These are phyloP conservation scores for Odontamblyopus rebecca DNA, from an alignment of 2,797 vertebrate species.

Conservation along the genomic window DNA sequence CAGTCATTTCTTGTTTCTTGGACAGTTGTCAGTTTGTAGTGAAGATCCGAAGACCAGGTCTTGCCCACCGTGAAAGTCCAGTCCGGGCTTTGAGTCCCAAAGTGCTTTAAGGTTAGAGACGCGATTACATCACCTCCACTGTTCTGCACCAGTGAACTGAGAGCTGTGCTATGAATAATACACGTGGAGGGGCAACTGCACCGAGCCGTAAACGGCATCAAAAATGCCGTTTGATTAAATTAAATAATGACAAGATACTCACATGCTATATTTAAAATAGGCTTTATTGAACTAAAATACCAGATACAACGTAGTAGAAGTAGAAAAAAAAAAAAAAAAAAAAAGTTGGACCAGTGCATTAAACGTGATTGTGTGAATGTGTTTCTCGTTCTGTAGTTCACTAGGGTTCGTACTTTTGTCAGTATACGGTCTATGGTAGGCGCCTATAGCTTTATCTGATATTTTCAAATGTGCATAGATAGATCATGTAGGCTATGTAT, in stretches of 20 bases:
- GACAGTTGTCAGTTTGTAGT: no score
- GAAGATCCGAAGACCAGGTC: slow-evolving; percentile 21
- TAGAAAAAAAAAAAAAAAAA: neutral
- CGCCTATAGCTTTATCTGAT: neutral
- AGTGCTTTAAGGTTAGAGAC: slow-evolving; percentile 17
- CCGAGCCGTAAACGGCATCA: slow-evolving; percentile 44
- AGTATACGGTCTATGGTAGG: no score
- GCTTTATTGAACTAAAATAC: slow-evolving; percentile 52
- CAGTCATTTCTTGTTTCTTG: no score
- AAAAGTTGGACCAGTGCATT: neutral
- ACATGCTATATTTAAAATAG: neutral
- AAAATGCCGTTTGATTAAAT: neutral
- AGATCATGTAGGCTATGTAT: no score
- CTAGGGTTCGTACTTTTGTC: no score
- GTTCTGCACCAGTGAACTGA: slow-evolving; percentile 73
- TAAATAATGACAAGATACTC: slow-evolving; percentile 46
- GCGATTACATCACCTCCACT: slow-evolving; percentile 71
- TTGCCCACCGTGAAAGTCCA: slow-evolving; percentile 23
- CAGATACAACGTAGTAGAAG: neutral
- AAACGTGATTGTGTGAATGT: neutral
- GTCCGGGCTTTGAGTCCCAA: slow-evolving; percentile 56
- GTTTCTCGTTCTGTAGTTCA: neutral
- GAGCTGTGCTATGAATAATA: slow-evolving; percentile 80
- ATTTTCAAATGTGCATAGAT: neutral
- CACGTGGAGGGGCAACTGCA: slow-evolving; percentile 56